Base-by-base conservation (phyloP, 2,888 invertebrate genomes). In the Tineola bisselliella region DNA sequence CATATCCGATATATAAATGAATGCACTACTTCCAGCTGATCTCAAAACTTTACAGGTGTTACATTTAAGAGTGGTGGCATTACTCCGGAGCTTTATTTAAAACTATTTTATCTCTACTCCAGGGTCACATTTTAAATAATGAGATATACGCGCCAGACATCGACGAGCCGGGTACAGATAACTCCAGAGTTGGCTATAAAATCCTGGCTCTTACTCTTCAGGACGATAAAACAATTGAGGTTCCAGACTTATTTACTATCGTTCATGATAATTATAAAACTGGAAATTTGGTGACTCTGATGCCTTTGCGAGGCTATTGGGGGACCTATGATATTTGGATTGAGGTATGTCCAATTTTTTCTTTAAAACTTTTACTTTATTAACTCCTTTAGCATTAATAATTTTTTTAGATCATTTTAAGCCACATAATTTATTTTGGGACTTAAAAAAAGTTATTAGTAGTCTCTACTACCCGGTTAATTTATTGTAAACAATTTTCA, bases 291-390 rank as follows among this genome's bases (percentile, higher is more conserved):
- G 73, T 76, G 64, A 81, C 88, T 0, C 68, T 69, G 0, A 73
- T 77, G 66, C 73, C 81, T 63, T 69, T 91, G 31, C 77, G 72
- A 65, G 88, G 88, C 0, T 89, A 81, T 67, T 90, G 89, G 84
- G 91, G 91, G 33, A 81, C 80, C 1, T 91, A 89, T 70, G 70
- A 69, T 11, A 74, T 91, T 60, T 74, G 75, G 63, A 80, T 91
- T 44, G 64, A 71, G 73, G 90, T 90, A 71, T n/a, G n/a, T n/a
- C n/a, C n/a, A n/a, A n/a, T n/a, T n/a, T n/a, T n/a, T n/a, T n/a
- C n/a, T n/a, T n/a, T n/a, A n/a, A n/a, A n/a, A n/a, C n/a, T n/a
- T n/a, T n/a, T n/a, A n/a, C n/a, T n/a, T n/a, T n/a, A n/a, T n/a
- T n/a, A n/a, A n/a, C n/a, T n/a, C n/a, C n/a, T n/a, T n/a, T n/a